These are phyloP conservation scores for Acanthosepion esculentum DNA, from an alignment of 2,888 invertebrate species.

Conservation along the genomic window DNA sequence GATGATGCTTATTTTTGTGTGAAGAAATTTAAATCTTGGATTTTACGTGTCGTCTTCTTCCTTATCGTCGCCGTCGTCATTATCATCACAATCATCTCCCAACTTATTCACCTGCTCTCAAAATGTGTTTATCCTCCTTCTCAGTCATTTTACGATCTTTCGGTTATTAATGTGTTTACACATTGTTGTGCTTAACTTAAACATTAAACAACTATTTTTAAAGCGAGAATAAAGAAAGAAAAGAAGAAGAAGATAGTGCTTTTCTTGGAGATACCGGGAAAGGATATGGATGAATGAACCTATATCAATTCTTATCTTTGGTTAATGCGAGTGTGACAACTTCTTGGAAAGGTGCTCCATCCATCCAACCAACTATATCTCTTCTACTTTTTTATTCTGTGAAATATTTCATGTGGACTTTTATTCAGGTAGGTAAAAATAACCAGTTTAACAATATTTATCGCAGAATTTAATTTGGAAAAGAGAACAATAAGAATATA, in stretches of 20 bases:
- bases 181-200: background rate
- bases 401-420: constrained; percentile 33
- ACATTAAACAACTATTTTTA: background rate
- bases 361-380: background rate
- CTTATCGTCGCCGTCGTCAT: background rate
- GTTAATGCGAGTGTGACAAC: background rate
- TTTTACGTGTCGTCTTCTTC: constrained; percentile 1
- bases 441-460: background rate
- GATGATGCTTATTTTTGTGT: background rate
- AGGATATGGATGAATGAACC: background rate
- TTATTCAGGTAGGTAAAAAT: background rate
- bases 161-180: background rate
- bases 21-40: background rate
- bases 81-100: background rate
- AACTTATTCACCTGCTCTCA: background rate
- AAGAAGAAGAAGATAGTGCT: background rate
- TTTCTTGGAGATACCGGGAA: background rate
- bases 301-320: background rate
- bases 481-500: background rate
- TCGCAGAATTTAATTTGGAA: background rate
- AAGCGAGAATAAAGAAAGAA: background rate
- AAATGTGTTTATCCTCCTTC: background rate
- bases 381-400: background rate
- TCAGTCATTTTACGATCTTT: background rate
- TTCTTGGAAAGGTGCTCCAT: background rate